Evolutionary conservation across 2,797 vertebrate species (phyloP).

Genomic region (Remorina albescens): DNA sequence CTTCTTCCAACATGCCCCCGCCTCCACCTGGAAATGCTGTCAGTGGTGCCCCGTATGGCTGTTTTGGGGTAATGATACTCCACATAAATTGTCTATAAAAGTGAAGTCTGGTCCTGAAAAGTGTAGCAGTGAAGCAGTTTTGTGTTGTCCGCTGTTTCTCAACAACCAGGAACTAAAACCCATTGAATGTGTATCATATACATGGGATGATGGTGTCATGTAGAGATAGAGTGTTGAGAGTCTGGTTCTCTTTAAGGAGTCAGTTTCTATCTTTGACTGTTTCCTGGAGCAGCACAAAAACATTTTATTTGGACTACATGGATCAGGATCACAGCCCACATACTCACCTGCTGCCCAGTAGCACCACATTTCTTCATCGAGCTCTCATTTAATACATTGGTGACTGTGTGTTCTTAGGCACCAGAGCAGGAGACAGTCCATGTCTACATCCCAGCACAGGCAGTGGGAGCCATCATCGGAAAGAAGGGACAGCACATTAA

Average conservation of each 20-base stretch:
- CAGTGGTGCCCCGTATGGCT: conserved; percentile 89
- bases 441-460: conserved; percentile 96
- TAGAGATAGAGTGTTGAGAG: no score
- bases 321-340: not conserved
- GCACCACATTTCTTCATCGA: not conserved
- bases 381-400: not conserved
- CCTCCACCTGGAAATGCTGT: conserved; percentile 89
- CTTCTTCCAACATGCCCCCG: conserved; percentile 91
- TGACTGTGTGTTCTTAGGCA: conserved; percentile 78
- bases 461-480: conserved; percentile 95
- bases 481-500: conserved; percentile 98
- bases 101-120: no score
- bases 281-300: no score
- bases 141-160: no score
- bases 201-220: no score
- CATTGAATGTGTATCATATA: no score
- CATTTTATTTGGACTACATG: no score
- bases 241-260: not conserved
- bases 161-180: no score
- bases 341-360: not conserved
- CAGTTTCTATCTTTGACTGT: not conserved
- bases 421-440: conserved; percentile 96
- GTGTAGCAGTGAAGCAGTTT: no score
- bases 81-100: no score
- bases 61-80: conserved; percentile 95